These are phyloP conservation scores for Ptychobarbus kaznakovi DNA, from an alignment of 2,797 vertebrate genomes.

Conservation along the genomic window DNA sequence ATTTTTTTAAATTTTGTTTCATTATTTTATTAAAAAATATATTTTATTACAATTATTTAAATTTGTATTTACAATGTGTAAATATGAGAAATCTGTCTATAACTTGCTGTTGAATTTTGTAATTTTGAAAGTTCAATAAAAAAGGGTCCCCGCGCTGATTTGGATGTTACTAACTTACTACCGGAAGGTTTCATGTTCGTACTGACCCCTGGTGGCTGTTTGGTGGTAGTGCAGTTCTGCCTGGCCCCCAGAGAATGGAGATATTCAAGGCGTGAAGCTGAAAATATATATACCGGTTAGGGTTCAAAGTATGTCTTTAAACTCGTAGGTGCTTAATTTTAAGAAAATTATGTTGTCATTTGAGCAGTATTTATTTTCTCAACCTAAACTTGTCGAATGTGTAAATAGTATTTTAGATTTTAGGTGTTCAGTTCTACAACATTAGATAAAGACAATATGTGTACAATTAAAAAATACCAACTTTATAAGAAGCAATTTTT, in stretches of 20 bases:
- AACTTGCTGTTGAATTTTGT: too few relatives aligned
- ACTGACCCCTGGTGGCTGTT: constrained; percentile 27
- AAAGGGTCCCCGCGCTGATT: neutral
- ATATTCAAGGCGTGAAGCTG: neutral
- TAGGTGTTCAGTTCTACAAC: neutral
- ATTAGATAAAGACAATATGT: neutral
- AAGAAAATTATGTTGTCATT: neutral
- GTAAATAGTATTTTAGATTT: neutral
- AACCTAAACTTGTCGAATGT: neutral
- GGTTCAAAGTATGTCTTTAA: neutral
- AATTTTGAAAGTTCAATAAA: too few relatives aligned
- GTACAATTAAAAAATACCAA: neutral
- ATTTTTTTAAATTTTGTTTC: too few relatives aligned
- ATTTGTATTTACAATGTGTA: too few relatives aligned
- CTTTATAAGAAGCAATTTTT: too few relatives aligned
- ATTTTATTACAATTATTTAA: too few relatives aligned
- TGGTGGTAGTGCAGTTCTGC: neutral
- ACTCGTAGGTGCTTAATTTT: neutral
- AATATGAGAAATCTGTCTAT: too few relatives aligned
- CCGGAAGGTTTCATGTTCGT: neutral
- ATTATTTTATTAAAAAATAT: too few relatives aligned
- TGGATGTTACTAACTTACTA: neutral
- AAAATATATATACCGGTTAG: neutral
- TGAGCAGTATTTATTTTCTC: neutral
- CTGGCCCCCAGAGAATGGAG: neutral